Evolutionary conservation across 92 coral and sea anemone genomes (phyloP), one percentile per base, ranked within the genome.

Genomic region (Virgularia gustaviana): DNA sequence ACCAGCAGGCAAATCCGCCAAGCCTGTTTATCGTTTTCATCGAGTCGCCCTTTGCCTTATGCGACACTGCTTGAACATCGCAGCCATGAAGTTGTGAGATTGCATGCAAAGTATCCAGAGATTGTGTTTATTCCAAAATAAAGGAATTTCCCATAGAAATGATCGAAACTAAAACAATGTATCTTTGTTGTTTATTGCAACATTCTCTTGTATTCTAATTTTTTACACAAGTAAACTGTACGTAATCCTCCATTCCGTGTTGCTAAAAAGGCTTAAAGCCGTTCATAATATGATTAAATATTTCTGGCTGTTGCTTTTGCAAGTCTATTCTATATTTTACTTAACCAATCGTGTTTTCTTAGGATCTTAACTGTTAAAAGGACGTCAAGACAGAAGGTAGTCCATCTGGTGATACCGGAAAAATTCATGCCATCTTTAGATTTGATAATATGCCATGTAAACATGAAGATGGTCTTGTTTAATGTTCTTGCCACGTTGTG

Each of bases 1-100:
- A 68, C 44, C 75, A 68, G 75, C 61, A 49, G 75, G 75, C 51
- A 31, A 66, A 33, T 65, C 72, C 72, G 72, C 72, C 10, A 39
- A 13, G 10, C 25, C 54, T 45, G 49, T 65, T 24, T 39, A 22
- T 49, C 35, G 33, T 45, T 66, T 43, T 44, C 73, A 66, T 44
- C 73, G 30, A 43, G 31, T 45, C 27, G 32, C 5, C 36, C 29
- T 23, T 22, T 15, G 22, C 71, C 36, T 38, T 9, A 30, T n/a
- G 25, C 45, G 49, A 67, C 33, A 39, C 58, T 67, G 61, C 51
- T 32, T 47, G 45, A 33, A 29, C 51, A 30, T 60, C 19, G 32
- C 45, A 36, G 44, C 62, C 32, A 20, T 37, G 1, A 9, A 27
- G 32, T 55, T 55, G 27, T 55, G 27, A 55, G 1, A 34, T 23